A percentile compares a stretch with the other conserved stretches of the same genome.
These are phyloP conservation scores for Seriola quinqueradiata DNA, from an alignment of 2,113 vertebrate species.

Conservation along the genomic window DNA sequence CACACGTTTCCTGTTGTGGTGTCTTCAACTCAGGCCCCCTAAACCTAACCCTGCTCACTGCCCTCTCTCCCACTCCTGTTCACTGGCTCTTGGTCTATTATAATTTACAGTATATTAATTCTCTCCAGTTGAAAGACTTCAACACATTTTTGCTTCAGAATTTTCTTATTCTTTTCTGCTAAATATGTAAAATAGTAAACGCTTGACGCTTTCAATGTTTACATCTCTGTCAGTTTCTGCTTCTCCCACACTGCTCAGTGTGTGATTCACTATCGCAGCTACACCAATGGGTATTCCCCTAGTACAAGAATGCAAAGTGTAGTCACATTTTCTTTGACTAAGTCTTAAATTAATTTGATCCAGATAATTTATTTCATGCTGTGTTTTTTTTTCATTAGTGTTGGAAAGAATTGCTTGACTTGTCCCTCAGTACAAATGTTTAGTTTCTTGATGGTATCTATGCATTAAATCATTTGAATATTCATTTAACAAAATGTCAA, in stretches of 20 bases:
- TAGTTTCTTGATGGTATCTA: not conserved
- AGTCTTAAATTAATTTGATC: not conserved
- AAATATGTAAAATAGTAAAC: conserved; percentile 21
- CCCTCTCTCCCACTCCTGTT: conserved; percentile 5
- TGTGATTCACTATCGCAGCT: conserved; percentile 63
- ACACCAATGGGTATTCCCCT: conserved; percentile 65
- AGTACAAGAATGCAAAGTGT: conserved; percentile 22
- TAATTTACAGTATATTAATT: not conserved
- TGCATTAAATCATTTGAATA: not conserved
- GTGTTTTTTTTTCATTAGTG: not conserved
- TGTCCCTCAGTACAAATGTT: not conserved
- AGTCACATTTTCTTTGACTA: conserved; percentile 33
- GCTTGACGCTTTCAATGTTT: conserved; percentile 56
- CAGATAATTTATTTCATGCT: not conserved
- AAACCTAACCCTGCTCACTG: conserved; percentile 1
- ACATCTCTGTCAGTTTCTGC: conserved; percentile 53
- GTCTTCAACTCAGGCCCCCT: conserved; percentile 7
- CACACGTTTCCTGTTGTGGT: conserved; percentile 6
- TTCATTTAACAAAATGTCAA: not conserved
- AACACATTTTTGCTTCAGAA: not conserved
- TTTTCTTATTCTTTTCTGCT: not conserved
- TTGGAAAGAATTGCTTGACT: not conserved
- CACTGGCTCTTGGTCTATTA: not conserved
- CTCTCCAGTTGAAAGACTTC: not conserved
- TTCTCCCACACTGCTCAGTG: conserved; percentile 62